Percentiles rank a stretch among this genome's conserved stretches.
Evolutionary conservation across 2,888 invertebrate species (phyloP).

Genomic region (Physocephala rufipes): DNA sequence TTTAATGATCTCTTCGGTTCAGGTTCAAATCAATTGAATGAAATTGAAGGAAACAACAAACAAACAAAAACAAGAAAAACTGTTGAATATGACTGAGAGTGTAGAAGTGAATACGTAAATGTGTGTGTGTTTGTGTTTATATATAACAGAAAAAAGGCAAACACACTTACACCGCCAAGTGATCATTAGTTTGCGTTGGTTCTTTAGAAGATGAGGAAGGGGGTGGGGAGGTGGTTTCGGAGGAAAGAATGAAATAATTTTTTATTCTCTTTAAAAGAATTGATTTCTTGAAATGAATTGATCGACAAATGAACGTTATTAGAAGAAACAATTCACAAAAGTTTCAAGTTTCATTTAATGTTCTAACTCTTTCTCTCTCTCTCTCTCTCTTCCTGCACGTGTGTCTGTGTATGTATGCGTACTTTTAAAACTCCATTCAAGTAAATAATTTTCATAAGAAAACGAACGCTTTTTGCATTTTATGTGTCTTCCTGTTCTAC

Average conservation of each 20-base stretch:
- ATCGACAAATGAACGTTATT: conserved; percentile 28
- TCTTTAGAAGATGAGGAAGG: too few relatives aligned
- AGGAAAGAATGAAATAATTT: too few relatives aligned
- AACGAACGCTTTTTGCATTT: neutral
- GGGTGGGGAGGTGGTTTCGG: too few relatives aligned
- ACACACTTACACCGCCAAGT: too few relatives aligned
- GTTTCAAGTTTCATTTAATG: neutral
- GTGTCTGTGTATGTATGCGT: conserved; percentile 11
- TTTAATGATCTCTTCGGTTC: conserved; percentile 11
- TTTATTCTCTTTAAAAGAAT: too few relatives aligned
- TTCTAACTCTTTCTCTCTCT: too few relatives aligned
- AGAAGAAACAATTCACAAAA: conserved; percentile 12
- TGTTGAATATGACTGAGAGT: too few relatives aligned
- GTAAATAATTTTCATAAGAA: conserved; percentile 25
- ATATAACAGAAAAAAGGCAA: too few relatives aligned
- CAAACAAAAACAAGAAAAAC: neutral
- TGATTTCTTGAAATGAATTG: conserved; percentile 10
- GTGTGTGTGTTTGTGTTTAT: neutral
- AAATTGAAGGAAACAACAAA: conserved; percentile 16
- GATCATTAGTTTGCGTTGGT: too few relatives aligned
- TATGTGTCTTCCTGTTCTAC: neutral
- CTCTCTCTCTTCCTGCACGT: neutral
- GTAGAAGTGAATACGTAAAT: neutral
- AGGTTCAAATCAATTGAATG: conserved; percentile 28
- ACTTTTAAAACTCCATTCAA: conserved; percentile 10